Evolutionary conservation across 2,113 vertebrate species (phyloP).

Genomic region (Gnathonemus echidnorhynchus): DNA sequence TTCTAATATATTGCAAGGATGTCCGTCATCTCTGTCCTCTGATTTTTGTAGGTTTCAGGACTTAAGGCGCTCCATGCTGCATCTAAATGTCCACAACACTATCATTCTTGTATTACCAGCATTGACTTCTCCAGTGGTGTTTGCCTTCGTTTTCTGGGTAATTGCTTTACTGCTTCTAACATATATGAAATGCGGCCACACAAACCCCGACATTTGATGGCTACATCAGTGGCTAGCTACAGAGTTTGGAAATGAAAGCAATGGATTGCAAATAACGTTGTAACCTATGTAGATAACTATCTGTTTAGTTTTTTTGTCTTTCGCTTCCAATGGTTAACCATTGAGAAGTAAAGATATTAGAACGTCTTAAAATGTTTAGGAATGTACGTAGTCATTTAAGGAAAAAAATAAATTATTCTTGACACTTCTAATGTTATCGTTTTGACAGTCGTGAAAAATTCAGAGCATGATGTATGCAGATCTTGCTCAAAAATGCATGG

Average conservation of each 20-base stretch:
- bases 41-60: neutral
- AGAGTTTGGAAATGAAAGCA: neutral
- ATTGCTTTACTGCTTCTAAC: neutral
- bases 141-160: neutral
- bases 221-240: neutral
- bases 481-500: neutral
- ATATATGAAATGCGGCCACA: neutral
- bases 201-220: neutral
- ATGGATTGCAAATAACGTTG: neutral
- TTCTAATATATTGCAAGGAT: constrained; percentile 10
- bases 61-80: neutral
- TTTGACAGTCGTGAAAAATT: neutral
- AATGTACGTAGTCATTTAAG: neutral
- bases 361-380: neutral
- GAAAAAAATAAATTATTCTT: neutral
- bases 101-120: neutral
- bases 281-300: neutral
- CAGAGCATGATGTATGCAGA: neutral
- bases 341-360: neutral
- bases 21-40: neutral
- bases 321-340: neutral
- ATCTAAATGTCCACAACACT: neutral
- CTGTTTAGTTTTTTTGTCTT: neutral
- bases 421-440: neutral
- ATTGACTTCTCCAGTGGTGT: neutral